phyloP scores from a whole-genome alignment of 2,888 invertebrate species.

The Coelinius sp. region DNA sequence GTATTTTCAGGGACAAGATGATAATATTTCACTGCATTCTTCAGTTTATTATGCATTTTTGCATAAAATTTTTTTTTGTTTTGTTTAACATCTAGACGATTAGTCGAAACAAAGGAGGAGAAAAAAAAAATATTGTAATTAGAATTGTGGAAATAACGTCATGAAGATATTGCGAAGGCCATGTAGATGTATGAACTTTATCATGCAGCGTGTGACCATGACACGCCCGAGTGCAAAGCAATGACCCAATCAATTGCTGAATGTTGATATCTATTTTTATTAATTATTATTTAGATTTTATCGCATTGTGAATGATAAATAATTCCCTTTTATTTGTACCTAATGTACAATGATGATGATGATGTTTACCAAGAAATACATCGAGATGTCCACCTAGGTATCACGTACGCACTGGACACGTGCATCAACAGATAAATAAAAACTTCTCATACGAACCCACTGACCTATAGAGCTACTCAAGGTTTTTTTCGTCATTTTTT shows the following conservation, averaged over 20 bases:
- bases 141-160: background rate
- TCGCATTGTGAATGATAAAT: background rate
- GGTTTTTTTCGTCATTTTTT: background rate
- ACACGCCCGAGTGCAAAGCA: slow-evolving; percentile 41
- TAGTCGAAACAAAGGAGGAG: background rate
- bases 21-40: slow-evolving; percentile 9
- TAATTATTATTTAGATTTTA: background rate
- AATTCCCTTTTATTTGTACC: background rate
- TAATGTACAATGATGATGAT: too few species aligned
- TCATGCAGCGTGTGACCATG: slow-evolving; percentile 36
- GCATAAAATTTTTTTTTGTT: background rate
- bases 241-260: slow-evolving; percentile 36
- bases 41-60: background rate
- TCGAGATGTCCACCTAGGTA: slow-evolving; percentile 6
- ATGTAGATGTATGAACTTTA: slow-evolving; percentile 32
- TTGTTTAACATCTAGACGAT: background rate
- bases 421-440: slow-evolving; percentile 30
- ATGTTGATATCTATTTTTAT: background rate
- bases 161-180: background rate
- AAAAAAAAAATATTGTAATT: background rate
- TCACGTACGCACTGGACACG: slow-evolving; percentile 30
- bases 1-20: slow-evolving; percentile 13
- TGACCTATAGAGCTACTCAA: slow-evolving; percentile 21
- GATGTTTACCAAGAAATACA: slow-evolving; percentile 18
- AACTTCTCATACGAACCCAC: slow-evolving; percentile 26